Base-by-base conservation (phyloP, 1,140 invertebrate genomes). In the Thaumatotibia leucotreta region DNA sequence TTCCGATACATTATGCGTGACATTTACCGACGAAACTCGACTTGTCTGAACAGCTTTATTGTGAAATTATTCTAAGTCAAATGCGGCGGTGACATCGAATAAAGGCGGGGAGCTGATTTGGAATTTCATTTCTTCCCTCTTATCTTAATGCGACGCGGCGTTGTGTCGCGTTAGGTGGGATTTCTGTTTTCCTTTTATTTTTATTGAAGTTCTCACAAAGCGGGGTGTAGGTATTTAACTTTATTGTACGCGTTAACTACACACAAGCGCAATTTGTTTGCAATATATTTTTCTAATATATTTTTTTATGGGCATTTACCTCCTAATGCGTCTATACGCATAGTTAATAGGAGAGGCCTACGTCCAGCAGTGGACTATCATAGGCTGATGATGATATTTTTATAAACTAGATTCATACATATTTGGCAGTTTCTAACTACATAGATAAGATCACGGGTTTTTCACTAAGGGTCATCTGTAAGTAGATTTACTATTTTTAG, bases 1-100 rank as follows among this genome's bases (percentile, higher is more conserved):
- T 81, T 86, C 80, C 79, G 75, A 79, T 83, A 79, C 72, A 82
- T 80, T 84, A 84, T 77, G 74, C 76, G 72, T 74, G 73, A 77
- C 76, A 76, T 75, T 76, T 62, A 65, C 73, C 64, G 73, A 74
- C 64, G 61, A 66, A 75, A 67, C 64, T 73, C 49, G 64, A 66
- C 72, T 68, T 76, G 74, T 76, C 70, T 70, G 69, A 71, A 76
- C 74, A 71, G 71, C 58, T 74, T 74, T 78, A 74, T 72, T 75
- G 70, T 72, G 70, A 64, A 70, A 73, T 73, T 70, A 67, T 78
- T 72, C 69, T 68, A 67, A 67, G 61, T 54, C 52, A 64, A 68
- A 68, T 63, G 64, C 62, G 32, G 72, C 71, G 66, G 70, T 82
- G 74, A 77, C 73, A 74, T 75, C 71, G 67, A 73, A 77, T 73